Conservation (phyloP, 2,113 vertebrate genomes). For the Poeciliopsis occidentalis region DNA sequence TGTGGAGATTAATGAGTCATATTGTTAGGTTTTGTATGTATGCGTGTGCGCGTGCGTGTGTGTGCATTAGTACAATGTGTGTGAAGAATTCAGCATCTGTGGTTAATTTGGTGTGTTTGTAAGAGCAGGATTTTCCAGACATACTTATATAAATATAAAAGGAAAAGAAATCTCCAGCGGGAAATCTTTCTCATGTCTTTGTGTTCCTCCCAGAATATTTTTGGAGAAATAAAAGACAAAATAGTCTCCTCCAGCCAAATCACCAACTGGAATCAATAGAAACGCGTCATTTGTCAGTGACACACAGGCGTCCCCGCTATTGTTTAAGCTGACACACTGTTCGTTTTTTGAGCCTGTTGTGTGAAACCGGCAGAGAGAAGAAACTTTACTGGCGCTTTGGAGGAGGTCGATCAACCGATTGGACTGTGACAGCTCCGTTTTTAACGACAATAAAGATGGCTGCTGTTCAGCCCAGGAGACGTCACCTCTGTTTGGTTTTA, state of each 20-base stretch:
- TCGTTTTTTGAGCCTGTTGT: constrained; percentile 50
- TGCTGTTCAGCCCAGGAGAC: not conserved
- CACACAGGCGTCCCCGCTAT: constrained; percentile 23
- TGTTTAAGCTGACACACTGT: constrained; percentile 38
- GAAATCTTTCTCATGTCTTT: constrained; percentile 57
- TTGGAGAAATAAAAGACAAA: constrained; percentile 48
- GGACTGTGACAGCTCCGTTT: constrained; percentile 1
- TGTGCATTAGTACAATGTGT: constrained; percentile 43
- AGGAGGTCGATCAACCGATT: constrained; percentile 35
- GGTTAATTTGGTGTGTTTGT: constrained; percentile 63
- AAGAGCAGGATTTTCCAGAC: constrained; percentile 54
- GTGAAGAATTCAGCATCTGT: constrained; percentile 60
- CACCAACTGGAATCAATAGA: constrained; percentile 35
- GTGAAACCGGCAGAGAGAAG: constrained; percentile 57
- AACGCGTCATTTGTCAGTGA: constrained; percentile 39
- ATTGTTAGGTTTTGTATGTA: constrained; percentile 55
- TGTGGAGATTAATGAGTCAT: constrained; percentile 74
- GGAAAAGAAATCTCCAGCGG: constrained; percentile 24
- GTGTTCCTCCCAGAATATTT: constrained; percentile 57
- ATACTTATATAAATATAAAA: not conserved
- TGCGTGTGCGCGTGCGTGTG: constrained; percentile 36
- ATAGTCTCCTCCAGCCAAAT: constrained; percentile 54
- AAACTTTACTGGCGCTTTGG: constrained; percentile 53
- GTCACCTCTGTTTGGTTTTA: constrained; percentile 31
- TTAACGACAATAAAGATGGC: not conserved